phyloP scores from a whole-genome alignment of 2,797 vertebrate species.

The Tragelaphus oryx region DNA sequence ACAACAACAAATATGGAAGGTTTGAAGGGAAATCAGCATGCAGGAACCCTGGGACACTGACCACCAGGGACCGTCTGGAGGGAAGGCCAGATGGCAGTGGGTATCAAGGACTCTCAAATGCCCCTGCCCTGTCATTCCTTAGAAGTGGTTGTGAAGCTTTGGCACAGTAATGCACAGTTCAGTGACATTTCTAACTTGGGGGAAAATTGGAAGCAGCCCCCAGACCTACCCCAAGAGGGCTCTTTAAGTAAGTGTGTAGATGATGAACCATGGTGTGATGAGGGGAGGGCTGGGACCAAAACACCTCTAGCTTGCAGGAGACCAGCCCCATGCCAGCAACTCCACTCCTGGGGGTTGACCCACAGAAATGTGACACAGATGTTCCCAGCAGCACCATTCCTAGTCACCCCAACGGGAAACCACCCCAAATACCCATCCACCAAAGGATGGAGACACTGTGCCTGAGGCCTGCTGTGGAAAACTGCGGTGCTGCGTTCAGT shows the following conservation, averaged over 20 bases:
- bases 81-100: background rate
- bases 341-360: background rate
- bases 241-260: background rate
- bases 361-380: background rate
- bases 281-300: background rate
- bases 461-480: background rate
- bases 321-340: background rate
- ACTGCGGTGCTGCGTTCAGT: accelerated
- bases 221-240: background rate
- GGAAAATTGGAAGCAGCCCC: background rate
- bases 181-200: background rate
- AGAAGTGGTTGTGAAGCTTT: background rate
- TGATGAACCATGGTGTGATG: too few species aligned
- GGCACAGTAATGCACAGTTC: background rate
- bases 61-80: background rate
- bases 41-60: too few species aligned
- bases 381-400: background rate
- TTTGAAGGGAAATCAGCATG: background rate
- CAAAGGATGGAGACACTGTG: background rate
- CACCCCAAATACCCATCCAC: background rate
- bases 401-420: background rate
- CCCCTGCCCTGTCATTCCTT: too few species aligned
- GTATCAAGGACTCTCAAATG: background rate
- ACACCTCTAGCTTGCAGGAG: background rate
- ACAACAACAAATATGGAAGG: background rate